phyloP scores from a whole-genome alignment of 1,140 invertebrate genomes.

The Cotesia typhae region DNA sequence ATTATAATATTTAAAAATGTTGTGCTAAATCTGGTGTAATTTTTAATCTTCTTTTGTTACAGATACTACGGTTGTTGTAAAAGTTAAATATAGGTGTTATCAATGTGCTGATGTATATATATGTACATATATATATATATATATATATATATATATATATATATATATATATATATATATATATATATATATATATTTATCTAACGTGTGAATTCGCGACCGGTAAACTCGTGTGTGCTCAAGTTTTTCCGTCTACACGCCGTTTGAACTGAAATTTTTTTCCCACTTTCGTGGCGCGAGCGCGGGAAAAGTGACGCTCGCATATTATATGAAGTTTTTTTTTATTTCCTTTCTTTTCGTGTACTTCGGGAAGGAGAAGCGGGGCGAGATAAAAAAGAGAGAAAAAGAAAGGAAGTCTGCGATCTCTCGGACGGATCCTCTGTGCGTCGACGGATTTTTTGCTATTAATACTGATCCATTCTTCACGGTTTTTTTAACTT shows the following conservation, averaged over 20 bases:
- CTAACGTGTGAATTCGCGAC: conserved; percentile 4
- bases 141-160: neutral
- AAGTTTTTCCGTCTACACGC: conserved; percentile 13
- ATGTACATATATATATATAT: neutral
- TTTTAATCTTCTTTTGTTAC: no score
- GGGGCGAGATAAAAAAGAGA: neutral
- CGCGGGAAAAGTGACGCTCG: conserved; percentile 33
- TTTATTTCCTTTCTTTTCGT: conserved; percentile 1
- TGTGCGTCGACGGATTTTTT: conserved; percentile 24
- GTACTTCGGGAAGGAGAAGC: conserved; percentile 6
- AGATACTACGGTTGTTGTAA: no score
- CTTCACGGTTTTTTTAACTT: neutral
- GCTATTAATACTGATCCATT: conserved; percentile 7
- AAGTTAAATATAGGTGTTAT: neutral
- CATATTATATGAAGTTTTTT: neutral
- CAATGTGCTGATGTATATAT: neutral
- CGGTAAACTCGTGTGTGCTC: conserved; percentile 8
- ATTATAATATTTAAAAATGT: no score
- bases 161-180: neutral
- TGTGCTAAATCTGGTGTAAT: no score
- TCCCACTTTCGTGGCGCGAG: conserved; percentile 23
- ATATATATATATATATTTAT: neutral
- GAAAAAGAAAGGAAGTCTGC: conserved; percentile 21
- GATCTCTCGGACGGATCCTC: conserved; percentile 15
- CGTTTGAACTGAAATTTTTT: conserved; percentile 17